Percentiles rank a stretch among this genome's conserved stretches.
phyloP scores from a whole-genome alignment of 2,888 invertebrate species.

The Chrysolina haemoptera region DNA sequence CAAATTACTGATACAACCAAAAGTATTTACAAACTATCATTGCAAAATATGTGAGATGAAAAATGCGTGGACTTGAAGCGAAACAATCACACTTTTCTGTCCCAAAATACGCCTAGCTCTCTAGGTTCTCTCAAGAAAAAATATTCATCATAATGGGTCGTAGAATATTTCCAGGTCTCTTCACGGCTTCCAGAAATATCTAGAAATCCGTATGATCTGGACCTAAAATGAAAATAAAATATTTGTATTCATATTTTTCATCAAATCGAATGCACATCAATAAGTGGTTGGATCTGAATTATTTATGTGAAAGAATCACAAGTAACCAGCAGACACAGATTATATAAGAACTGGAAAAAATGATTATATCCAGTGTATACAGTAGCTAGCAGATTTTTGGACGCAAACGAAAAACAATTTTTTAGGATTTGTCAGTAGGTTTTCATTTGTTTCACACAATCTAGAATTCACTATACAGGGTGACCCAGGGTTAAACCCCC shows the following conservation, averaged over 20 bases:
- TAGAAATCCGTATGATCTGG: conserved; percentile 77
- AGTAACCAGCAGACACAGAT: too few relatives aligned
- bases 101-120: conserved; percentile 40
- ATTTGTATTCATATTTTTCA: background rate
- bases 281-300: background rate
- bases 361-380: too few relatives aligned
- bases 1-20: conserved; percentile 12
- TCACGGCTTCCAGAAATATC: conserved; percentile 31
- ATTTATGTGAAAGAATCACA: too few relatives aligned
- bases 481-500: too few relatives aligned
- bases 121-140: conserved; percentile 33
- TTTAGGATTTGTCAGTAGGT: too few relatives aligned
- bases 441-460: too few relatives aligned
- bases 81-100: conserved; percentile 49
- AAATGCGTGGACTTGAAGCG: conserved; percentile 50
- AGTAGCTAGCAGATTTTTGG: too few relatives aligned
- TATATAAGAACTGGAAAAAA: too few relatives aligned
- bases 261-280: background rate
- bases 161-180: conserved; percentile 39
- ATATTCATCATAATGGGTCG: conserved; percentile 36
- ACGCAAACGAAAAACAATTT: too few relatives aligned
- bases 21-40: conserved; percentile 22
- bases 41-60: conserved; percentile 28
- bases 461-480: too few relatives aligned
- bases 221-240: conserved; percentile 70